phyloP scores from a whole-genome alignment of 2,113 vertebrate species.

The Mola mola region DNA sequence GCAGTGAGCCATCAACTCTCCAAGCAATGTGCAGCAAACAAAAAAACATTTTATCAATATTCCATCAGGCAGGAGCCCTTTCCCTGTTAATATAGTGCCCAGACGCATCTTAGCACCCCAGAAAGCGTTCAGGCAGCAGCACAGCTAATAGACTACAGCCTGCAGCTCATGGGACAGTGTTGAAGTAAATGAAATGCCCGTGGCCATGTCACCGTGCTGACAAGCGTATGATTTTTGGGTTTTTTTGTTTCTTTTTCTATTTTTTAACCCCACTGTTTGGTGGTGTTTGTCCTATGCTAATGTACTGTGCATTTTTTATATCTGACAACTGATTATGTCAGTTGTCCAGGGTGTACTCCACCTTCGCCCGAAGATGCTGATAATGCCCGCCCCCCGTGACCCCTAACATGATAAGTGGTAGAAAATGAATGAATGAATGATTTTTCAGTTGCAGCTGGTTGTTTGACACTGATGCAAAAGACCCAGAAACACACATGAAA shows the following conservation, averaged over 20 bases:
- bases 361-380: too few species aligned
- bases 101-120: constrained; percentile 41
- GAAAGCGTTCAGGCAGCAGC: constrained; percentile 49
- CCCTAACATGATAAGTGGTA: too few species aligned
- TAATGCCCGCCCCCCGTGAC: too few species aligned
- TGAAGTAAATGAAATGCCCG: constrained; percentile 52
- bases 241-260: not conserved
- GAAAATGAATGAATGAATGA: not conserved
- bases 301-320: too few species aligned
- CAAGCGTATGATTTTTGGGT: constrained; percentile 29
- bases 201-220: constrained; percentile 41
- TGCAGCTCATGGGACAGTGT: constrained; percentile 38
- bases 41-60: constrained; percentile 83
- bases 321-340: too few species aligned
- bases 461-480: not conserved
- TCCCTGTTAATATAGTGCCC: constrained; percentile 70
- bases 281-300: too few species aligned
- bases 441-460: not conserved
- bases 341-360: too few species aligned
- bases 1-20: constrained; percentile 77
- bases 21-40: constrained; percentile 74
- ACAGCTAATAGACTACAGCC: constrained; percentile 25
- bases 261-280: too few species aligned
- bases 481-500: not conserved
- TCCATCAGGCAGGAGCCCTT: constrained; percentile 72